These are phyloP conservation scores for Agonopterix arenella DNA, from an alignment of 2,888 invertebrate species.

Conservation along the genomic window DNA sequence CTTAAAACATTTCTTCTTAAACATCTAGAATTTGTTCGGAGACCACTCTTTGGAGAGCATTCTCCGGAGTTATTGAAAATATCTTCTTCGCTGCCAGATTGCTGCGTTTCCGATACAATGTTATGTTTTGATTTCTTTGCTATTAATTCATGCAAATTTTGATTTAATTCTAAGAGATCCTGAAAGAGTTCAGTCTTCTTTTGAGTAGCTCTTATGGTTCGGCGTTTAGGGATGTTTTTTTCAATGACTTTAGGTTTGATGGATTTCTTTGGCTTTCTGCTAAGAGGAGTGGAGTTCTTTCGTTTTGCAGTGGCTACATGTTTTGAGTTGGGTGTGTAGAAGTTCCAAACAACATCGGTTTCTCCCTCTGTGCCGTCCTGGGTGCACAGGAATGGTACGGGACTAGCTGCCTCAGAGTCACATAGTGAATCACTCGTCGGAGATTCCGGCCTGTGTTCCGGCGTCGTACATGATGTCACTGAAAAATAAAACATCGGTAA, in stretches of 20 bases:
- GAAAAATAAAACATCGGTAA: slow-evolving; percentile 15
- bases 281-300: slow-evolving; percentile 60
- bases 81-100: slow-evolving; percentile 58
- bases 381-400: slow-evolving; percentile 67
- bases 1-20: slow-evolving; percentile 61
- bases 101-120: slow-evolving; percentile 26
- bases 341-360: slow-evolving; percentile 71
- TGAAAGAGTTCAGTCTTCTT: slow-evolving; percentile 57
- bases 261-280: slow-evolving; percentile 45
- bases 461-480: slow-evolving; percentile 64
- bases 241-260: slow-evolving; percentile 42
- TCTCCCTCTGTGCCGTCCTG: slow-evolving; percentile 70
- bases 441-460: slow-evolving; percentile 51
- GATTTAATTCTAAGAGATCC: slow-evolving; percentile 62
- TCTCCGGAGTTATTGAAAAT: slow-evolving; percentile 53
- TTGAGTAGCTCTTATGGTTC: slow-evolving; percentile 37
- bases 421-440: slow-evolving; percentile 62
- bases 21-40: slow-evolving; percentile 42
- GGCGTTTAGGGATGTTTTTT: slow-evolving; percentile 46
- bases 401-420: slow-evolving; percentile 62
- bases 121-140: slow-evolving; percentile 32
- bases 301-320: slow-evolving; percentile 30
- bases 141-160: slow-evolving; percentile 56
- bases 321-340: slow-evolving; percentile 65
- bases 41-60: slow-evolving; percentile 50